A percentile compares a stretch with the other conserved stretches of the same genome.
phyloP scores from a whole-genome alignment of 2,797 vertebrate genomes.

The Odontamblyopus lacepedii region DNA sequence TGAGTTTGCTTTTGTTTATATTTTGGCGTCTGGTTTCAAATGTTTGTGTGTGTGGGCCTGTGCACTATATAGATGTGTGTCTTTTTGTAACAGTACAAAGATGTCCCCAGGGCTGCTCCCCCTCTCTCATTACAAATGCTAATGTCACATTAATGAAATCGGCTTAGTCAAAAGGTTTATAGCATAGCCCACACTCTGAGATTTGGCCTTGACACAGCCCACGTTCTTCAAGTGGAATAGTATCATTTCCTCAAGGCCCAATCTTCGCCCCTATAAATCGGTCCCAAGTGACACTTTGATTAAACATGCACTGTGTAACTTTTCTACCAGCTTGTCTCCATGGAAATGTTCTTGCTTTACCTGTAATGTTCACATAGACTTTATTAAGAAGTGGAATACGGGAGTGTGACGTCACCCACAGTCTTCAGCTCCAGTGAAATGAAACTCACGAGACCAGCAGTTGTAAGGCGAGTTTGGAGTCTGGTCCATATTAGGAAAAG shows the following conservation, averaged over 20 bases:
- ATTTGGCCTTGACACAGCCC: conserved; percentile 73
- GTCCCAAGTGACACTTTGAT: conserved; percentile 51
- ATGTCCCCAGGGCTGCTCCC: conserved; percentile 67
- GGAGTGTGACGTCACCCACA: too few relatives aligned
- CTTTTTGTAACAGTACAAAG: conserved; percentile 58
- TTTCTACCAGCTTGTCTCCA: too few relatives aligned
- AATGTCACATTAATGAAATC: conserved; percentile 79
- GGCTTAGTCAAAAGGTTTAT: conserved; percentile 76
- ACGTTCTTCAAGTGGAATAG: conserved; percentile 73
- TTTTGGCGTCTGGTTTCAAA: conserved; percentile 34
- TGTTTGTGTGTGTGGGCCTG: conserved; percentile 13
- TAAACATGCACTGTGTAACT: not conserved
- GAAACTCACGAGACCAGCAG: too few relatives aligned
- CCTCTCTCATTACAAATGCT: conserved; percentile 79
- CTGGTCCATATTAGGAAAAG: too few relatives aligned
- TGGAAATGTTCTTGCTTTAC: too few relatives aligned
- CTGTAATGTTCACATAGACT: too few relatives aligned
- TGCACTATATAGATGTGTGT: conserved; percentile 21
- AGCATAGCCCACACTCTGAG: conserved; percentile 68
- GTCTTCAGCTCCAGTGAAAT: too few relatives aligned
- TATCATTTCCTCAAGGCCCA: conserved; percentile 51
- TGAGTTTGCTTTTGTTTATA: conserved; percentile 47
- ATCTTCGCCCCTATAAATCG: conserved; percentile 52
- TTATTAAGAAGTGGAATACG: too few relatives aligned
- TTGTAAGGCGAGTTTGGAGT: too few relatives aligned